phyloP scores from a whole-genome alignment of 2,888 invertebrate species.

The Notodonta dromedarius region DNA sequence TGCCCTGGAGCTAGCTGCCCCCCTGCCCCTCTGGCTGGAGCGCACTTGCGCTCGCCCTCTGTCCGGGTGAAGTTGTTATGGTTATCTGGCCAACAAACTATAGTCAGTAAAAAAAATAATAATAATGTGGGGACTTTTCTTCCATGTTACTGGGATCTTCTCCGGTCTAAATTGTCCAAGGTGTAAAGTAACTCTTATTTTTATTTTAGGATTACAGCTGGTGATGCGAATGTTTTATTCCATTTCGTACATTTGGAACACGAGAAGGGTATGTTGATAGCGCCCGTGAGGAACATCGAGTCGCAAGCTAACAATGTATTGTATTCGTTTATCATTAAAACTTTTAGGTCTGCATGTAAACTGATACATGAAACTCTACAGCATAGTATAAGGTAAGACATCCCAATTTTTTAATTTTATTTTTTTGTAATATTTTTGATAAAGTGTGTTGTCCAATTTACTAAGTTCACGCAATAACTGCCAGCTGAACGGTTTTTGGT shows the following conservation, averaged over 20 bases:
- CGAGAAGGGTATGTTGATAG: conserved; percentile 88
- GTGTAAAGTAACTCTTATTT: neutral
- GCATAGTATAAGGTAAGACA: conserved; percentile 84
- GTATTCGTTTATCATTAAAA: conserved; percentile 86
- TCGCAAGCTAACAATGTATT: conserved; percentile 64
- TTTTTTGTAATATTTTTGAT: neutral
- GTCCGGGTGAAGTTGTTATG: too few species aligned
- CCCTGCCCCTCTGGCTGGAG: too few species aligned
- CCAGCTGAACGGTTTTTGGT: too few species aligned
- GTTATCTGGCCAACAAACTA: too few species aligned
- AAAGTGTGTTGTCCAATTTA: neutral
- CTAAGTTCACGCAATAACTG: too few species aligned
- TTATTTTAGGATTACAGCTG: conserved; percentile 85
- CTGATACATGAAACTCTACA: conserved; percentile 89
- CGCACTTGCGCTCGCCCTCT: too few species aligned
- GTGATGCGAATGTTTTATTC: conserved; percentile 89
- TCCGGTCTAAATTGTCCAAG: too few species aligned
- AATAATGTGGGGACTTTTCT: too few species aligned
- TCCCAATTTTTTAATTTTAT: neutral
- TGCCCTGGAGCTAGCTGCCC: too few species aligned
- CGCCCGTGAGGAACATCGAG: conserved; percentile 80
- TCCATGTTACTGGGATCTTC: too few species aligned
- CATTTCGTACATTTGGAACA: conserved; percentile 90
- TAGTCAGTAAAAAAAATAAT: too few species aligned
- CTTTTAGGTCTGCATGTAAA: conserved; percentile 89